Evolutionary conservation across 2,888 invertebrate species (phyloP).

Genomic region (Hypomecis atomaria): DNA sequence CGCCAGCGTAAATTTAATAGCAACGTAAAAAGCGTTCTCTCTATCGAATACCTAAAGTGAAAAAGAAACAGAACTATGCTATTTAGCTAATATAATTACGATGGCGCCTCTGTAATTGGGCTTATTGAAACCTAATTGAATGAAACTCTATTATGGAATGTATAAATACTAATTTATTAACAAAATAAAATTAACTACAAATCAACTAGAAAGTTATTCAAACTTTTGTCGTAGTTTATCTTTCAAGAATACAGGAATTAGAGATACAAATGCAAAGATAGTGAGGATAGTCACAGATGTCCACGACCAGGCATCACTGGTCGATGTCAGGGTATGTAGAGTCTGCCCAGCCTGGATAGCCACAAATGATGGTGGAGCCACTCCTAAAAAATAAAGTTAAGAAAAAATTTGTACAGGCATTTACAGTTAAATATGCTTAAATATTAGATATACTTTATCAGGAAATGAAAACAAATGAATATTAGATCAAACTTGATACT

Average conservation of each 20-base stretch:
- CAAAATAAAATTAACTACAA: constrained; percentile 68
- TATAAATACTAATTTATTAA: constrained; percentile 68
- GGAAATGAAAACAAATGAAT: too few relatives aligned
- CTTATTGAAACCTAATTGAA: too few relatives aligned
- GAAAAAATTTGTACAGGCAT: background rate
- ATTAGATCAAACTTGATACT: too few relatives aligned
- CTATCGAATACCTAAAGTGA: too few relatives aligned
- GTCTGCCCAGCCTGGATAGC: constrained; percentile 99
- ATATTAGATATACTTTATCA: too few relatives aligned
- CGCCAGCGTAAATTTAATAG: too few relatives aligned
- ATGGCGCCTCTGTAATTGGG: too few relatives aligned
- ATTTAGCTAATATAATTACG: too few relatives aligned
- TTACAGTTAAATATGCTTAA: constrained; percentile 15
- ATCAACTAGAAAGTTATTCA: constrained; percentile 78
- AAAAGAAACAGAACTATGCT: too few relatives aligned
- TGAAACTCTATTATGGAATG: constrained; percentile 62
- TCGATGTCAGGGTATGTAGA: constrained; percentile 95
- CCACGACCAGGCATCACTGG: constrained; percentile 94
- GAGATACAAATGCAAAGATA: constrained; percentile 91
- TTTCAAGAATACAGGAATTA: constrained; percentile 95
- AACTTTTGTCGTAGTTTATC: constrained; percentile 91
- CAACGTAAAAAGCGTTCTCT: too few relatives aligned
- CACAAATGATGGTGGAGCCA: constrained; percentile 98
- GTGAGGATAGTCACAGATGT: constrained; percentile 91
- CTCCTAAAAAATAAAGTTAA: constrained; percentile 85